Conservation (phyloP, 2,797 vertebrate species). For the Rhynchotus rufescens region DNA sequence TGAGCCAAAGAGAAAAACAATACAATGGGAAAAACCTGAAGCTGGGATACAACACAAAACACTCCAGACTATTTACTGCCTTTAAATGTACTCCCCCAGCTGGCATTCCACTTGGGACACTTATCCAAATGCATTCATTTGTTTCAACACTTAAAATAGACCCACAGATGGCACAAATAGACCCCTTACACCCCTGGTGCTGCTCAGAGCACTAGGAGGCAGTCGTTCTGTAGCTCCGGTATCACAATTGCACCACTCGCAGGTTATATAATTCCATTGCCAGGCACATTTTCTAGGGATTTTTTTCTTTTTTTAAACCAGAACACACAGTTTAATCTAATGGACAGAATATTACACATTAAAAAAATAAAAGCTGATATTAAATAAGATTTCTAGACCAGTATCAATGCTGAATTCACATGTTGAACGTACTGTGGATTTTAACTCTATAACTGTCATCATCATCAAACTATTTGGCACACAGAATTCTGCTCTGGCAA, state of each 20-base stretch:
- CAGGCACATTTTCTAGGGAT: background rate
- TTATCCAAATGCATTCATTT: background rate
- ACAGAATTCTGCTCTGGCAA: background rate
- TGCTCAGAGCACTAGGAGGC: constrained; percentile 47
- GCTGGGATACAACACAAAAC: background rate
- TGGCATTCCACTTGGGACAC: background rate
- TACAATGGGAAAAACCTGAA: background rate
- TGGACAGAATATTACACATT: background rate
- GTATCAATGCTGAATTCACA: background rate
- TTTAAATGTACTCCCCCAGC: background rate
- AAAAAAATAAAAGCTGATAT: background rate
- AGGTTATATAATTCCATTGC: background rate
- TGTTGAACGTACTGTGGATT: background rate
- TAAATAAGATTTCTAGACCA: background rate
- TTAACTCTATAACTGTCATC: background rate
- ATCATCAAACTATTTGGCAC: background rate
- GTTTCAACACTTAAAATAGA: background rate
- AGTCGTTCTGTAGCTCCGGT: constrained; percentile 33
- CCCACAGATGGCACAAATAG: background rate
- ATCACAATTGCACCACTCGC: background rate
- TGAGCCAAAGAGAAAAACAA: background rate
- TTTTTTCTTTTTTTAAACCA: background rate
- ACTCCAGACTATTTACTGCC: background rate
- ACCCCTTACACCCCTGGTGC: background rate
- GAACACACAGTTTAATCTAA: background rate